Evolutionary conservation across 2,797 vertebrate genomes (phyloP), one percentile per base, ranked within the genome.

Genomic region (Cuniculus paca): DNA sequence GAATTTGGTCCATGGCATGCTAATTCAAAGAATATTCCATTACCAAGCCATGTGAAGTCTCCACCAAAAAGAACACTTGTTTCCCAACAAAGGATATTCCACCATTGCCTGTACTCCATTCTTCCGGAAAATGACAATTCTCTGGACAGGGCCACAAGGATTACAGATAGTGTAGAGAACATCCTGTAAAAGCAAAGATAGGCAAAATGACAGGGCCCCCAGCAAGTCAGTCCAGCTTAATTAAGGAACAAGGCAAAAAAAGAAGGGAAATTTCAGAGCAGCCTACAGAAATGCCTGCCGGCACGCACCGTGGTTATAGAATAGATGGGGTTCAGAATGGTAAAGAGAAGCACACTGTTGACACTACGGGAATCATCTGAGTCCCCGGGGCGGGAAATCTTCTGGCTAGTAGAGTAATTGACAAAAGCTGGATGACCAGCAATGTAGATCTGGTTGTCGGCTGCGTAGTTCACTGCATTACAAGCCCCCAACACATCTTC

Each of bases 101-200:
- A 99, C 99, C 99, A 99, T 99, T 85, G 99, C 99, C 98, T 99
- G 99, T 52, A 99, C 99, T 0, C 99, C 99, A 83, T 99, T 99
- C 98, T 99, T 99, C 95, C 99, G 98, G 98, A 99, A 99, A 98
- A 99, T 99, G 83, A 99, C 99, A 12, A 99, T 99, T 96, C 99
- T 99, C 98, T 99, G 99, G 14, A 99, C 99, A 0, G 99, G 99
- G 22, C 99, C 99, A 7, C 99, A 99, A 89, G 99, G 99, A 97
- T 99, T 99, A 98, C 99, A 99, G 97, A 99, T 99, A 31, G 99
- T 99, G 98, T 99, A 99, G 13, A 99, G 99, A 22, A 99, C 99
- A 84, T 99, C 99, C 99, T 99, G 97, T 34, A 90, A 91, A 97
- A 88, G 20, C 39, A 89, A 39, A 39, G 28, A 96, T 2, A 52